phyloP scores from a whole-genome alignment of 1,140 invertebrate genomes.

The Steinernema khuongi region DNA sequence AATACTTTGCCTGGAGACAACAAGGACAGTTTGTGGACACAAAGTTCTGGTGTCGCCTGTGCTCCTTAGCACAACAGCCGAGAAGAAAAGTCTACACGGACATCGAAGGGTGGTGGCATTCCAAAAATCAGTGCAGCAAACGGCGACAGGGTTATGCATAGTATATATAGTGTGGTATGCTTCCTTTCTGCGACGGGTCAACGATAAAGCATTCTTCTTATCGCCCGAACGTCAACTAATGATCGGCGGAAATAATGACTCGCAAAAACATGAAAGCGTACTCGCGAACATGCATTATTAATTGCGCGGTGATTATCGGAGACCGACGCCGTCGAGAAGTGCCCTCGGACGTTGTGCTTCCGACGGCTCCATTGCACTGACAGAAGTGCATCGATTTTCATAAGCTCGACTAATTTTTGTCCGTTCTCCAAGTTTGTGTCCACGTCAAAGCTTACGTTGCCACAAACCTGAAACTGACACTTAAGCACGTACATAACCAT shows the following conservation, averaged over 20 bases:
- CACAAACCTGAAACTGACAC: background rate
- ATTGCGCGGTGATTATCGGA: background rate
- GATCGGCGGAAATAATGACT: background rate
- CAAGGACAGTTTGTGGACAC: slow-evolving; percentile 89
- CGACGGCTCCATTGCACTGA: background rate
- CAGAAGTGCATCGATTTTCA: slow-evolving; percentile 8
- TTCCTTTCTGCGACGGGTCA: background rate
- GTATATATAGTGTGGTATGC: background rate
- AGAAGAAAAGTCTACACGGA: slow-evolving; percentile 10
- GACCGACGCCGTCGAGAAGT: background rate
- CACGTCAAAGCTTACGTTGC: background rate
- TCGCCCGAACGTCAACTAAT: background rate
- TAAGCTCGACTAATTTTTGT: background rate
- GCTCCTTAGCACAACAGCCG: slow-evolving; percentile 63
- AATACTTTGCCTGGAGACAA: slow-evolving; percentile 81
- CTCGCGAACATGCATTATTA: slow-evolving; percentile 1
- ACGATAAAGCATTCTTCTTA: background rate
- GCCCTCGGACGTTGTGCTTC: background rate
- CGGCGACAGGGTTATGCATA: background rate
- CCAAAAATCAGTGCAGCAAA: background rate
- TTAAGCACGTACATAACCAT: background rate
- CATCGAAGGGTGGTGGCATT: slow-evolving; percentile 16
- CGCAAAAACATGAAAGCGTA: background rate
- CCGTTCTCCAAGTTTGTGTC: background rate
- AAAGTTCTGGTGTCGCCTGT: slow-evolving; percentile 88